These are phyloP conservation scores for Hymenopus coronatus DNA, from an alignment of 2,888 invertebrate species.

Conservation along the genomic window DNA sequence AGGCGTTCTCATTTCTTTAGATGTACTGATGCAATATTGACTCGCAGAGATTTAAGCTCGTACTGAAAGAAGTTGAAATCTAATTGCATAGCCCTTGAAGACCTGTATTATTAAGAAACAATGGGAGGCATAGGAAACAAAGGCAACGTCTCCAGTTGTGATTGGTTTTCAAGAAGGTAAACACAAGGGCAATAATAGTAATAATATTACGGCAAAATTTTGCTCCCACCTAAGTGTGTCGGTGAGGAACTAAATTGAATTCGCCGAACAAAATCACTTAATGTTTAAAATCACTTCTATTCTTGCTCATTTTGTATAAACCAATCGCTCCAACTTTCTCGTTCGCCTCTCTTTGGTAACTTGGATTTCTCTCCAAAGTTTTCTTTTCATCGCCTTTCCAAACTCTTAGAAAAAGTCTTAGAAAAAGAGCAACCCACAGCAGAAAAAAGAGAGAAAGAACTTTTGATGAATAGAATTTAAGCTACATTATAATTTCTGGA, in stretches of 20 bases:
- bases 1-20: no score
- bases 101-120: background rate
- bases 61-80: background rate
- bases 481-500: background rate
- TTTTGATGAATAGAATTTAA: background rate
- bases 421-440: background rate
- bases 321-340: background rate
- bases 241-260: background rate
- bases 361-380: background rate
- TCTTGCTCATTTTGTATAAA: background rate
- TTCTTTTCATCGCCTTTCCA: background rate
- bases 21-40: background rate
- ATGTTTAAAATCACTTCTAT: background rate
- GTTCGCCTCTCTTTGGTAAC: background rate
- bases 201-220: background rate
- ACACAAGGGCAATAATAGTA: background rate
- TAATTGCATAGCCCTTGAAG: background rate
- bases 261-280: background rate
- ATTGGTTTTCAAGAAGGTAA: background rate
- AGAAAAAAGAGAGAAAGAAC: background rate
- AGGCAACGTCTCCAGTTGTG: background rate
- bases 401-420: background rate
- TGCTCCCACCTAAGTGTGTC: background rate
- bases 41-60: background rate
- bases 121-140: background rate